These are phyloP conservation scores for Danionella dracula DNA, from an alignment of 2,797 vertebrate genomes.

Conservation along the genomic window DNA sequence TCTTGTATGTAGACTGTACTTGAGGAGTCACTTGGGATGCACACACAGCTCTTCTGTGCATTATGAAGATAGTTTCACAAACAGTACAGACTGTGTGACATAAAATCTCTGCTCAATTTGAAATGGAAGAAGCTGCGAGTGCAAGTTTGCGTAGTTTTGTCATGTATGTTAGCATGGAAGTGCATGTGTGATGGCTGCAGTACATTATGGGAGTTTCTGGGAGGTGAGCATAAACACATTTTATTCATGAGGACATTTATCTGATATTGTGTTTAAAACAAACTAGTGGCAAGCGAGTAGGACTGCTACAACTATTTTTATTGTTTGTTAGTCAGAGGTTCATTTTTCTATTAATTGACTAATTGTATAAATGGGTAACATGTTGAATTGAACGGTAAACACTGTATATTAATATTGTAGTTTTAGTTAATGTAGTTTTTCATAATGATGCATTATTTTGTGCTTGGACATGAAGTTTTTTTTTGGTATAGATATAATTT, in stretches of 20 bases:
- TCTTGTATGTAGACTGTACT: slow-evolving; percentile 49
- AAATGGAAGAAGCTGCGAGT: background rate
- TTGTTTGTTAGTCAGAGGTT: no score
- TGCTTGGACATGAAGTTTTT: no score
- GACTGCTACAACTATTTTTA: no score
- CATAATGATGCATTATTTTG: no score
- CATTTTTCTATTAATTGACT: no score
- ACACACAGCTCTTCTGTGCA: background rate
- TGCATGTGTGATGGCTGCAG: slow-evolving; percentile 44
- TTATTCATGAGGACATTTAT: background rate
- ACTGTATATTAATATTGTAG: no score
- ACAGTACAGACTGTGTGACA: background rate
- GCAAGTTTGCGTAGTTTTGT: background rate
- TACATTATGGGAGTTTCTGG: slow-evolving; percentile 68
- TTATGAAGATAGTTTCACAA: slow-evolving; percentile 11
- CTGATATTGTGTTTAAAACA: background rate
- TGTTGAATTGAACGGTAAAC: no score
- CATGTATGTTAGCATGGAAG: slow-evolving; percentile 43
- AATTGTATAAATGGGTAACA: no score
- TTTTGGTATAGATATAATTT: no score
- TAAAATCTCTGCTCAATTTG: background rate
- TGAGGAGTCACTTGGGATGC: slow-evolving; percentile 39
- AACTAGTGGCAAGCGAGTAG: no score
- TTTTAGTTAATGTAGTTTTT: no score
- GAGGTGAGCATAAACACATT: slow-evolving; percentile 65